Evolutionary conservation across 2,797 vertebrate genomes (phyloP).

Genomic region (Halcyon badia): DNA sequence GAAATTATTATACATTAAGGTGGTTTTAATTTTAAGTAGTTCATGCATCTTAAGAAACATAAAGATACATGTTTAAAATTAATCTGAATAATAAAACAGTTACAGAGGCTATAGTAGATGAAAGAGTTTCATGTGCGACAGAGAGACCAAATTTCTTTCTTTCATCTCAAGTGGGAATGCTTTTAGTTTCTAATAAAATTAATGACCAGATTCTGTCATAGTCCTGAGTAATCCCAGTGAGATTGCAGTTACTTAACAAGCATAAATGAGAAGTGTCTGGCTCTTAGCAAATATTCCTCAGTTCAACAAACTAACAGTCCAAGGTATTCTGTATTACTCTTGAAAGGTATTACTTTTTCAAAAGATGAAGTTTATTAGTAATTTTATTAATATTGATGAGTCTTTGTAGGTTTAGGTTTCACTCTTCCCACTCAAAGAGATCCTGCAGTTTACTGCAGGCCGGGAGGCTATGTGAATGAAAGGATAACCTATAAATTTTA

Average conservation of each 20-base stretch:
- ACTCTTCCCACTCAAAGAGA: background rate
- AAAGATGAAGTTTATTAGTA: background rate
- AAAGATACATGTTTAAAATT: background rate
- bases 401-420: background rate
- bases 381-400: background rate
- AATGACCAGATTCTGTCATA: background rate
- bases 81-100: background rate
- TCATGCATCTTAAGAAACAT: background rate
- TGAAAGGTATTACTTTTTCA: background rate
- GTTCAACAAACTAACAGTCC: background rate
- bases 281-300: background rate
- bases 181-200: slow-evolving; percentile 16
- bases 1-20: background rate
- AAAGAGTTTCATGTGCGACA: background rate
- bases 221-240: background rate
- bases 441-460: background rate
- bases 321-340: background rate
- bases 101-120: background rate
- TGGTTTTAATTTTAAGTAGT: background rate
- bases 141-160: background rate
- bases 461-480: background rate
- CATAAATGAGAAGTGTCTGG: background rate
- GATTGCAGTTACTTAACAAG: background rate
- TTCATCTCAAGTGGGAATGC: background rate
- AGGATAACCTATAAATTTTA: background rate